Percentiles rank a stretch among this genome's conserved stretches.
phyloP scores from a whole-genome alignment of 2,113 vertebrate genomes.

The Motacilla tschutschensis region DNA sequence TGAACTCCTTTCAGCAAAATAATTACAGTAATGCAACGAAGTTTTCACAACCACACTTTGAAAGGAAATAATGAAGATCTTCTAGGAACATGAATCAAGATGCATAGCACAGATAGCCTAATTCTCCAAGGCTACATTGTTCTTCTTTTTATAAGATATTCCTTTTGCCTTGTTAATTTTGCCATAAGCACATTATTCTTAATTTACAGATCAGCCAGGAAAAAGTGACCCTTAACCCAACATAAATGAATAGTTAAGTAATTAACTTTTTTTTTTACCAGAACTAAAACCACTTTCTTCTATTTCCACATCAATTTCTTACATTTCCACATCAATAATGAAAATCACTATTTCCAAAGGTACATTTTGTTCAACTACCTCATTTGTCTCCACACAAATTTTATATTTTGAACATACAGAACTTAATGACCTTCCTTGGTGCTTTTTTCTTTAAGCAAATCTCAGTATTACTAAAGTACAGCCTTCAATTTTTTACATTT shows the following conservation, averaged over 20 bases:
- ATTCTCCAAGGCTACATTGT: background rate
- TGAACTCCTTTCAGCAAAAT: background rate
- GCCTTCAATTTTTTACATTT: background rate
- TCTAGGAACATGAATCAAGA: background rate
- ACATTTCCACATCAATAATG: background rate
- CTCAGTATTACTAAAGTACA: background rate
- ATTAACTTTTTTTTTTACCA: background rate
- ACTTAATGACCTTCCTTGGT: background rate
- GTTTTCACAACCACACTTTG: background rate
- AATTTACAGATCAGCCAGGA: background rate
- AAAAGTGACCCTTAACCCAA: background rate
- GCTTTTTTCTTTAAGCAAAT: background rate
- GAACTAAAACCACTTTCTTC: background rate
- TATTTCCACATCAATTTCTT: background rate
- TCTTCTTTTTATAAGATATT: background rate
- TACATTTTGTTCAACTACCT: background rate
- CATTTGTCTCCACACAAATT: background rate
- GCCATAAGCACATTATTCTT: background rate
- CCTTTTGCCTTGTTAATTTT: background rate
- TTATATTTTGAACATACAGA: background rate
- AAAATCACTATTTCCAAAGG: background rate
- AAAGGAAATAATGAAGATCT: background rate
- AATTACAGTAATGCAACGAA: background rate
- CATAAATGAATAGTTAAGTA: background rate
- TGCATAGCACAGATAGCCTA: background rate